Percentiles rank a stretch among this genome's conserved stretches.
Conservation (phyloP, 1,140 invertebrate species). For the Riptortus pedestris region DNA sequence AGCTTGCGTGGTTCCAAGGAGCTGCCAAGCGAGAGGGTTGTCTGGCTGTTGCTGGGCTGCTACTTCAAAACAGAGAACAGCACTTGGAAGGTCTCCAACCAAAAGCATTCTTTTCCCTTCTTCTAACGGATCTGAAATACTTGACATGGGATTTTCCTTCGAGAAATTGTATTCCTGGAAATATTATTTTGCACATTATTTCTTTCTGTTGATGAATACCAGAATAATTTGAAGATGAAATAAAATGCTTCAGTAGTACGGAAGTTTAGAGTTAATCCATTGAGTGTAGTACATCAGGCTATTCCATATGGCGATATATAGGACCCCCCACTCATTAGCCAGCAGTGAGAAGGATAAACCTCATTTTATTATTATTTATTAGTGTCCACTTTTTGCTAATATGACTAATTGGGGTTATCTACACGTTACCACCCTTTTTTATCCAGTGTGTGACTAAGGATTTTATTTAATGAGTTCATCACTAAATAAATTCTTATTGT, state of each 20-base stretch:
- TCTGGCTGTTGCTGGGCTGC: conserved; percentile 76
- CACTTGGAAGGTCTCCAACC: conserved; percentile 84
- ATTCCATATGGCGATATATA: no score
- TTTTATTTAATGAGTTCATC: no score
- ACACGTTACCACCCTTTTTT: no score
- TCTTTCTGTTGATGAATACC: not conserved
- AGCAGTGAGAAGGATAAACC: no score
- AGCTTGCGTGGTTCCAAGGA: conserved; percentile 80
- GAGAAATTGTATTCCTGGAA: conserved; percentile 68
- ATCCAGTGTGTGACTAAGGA: no score
- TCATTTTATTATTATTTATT: no score
- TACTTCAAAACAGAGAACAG: conserved; percentile 93
- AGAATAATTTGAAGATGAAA: not conserved
- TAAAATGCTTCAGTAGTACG: not conserved
- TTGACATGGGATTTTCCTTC: conserved; percentile 75
- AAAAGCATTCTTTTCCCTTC: conserved; percentile 73
- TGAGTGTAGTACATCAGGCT: not conserved
- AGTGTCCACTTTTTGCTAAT: no score
- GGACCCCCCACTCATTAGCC: no score
- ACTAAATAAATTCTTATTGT: no score
- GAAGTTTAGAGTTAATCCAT: not conserved
- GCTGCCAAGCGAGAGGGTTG: conserved; percentile 69
- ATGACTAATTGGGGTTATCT: no score
- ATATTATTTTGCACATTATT: conserved; percentile 12
- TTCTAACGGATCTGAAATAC: conserved; percentile 70